Evolutionary conservation across 2,113 vertebrate genomes (phyloP).

Genomic region (Chauna torquata): DNA sequence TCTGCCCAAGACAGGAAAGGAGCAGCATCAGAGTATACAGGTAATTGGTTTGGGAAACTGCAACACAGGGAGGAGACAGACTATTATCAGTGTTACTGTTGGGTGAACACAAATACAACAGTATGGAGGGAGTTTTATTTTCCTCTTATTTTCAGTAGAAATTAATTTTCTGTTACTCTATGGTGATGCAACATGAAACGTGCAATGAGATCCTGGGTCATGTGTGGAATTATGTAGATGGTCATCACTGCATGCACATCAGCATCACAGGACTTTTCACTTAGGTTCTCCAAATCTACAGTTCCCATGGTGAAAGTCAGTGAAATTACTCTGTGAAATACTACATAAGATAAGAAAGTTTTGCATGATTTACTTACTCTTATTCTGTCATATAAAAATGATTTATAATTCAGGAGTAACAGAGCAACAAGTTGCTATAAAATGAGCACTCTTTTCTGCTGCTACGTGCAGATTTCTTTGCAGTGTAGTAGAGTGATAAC

Average conservation of each 20-base stretch:
- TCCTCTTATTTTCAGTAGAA: not conserved
- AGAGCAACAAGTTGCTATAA: not conserved
- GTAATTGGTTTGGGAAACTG: not conserved
- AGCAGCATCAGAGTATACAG: not conserved
- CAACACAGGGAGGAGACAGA: not conserved
- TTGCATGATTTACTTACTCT: conserved; percentile 7
- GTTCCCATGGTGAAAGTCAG: not conserved
- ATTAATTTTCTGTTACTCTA: not conserved
- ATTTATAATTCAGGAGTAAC: conserved; percentile 25
- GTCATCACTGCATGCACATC: not conserved
- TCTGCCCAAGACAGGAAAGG: not conserved
- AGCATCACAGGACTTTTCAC: not conserved
- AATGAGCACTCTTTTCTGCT: not conserved
- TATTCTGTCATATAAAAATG: not conserved
- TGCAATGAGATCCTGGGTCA: not conserved
- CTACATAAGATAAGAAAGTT: not conserved
- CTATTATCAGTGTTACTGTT: not conserved
- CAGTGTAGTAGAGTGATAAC: not conserved
- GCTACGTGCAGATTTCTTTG: not conserved
- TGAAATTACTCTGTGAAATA: conserved; percentile 14
- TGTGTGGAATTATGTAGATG: not conserved
- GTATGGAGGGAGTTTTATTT: not conserved
- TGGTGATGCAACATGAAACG: not conserved
- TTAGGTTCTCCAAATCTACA: not conserved
- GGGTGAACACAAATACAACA: not conserved